Evolutionary conservation across 2,888 invertebrate genomes (phyloP), one percentile per base, ranked within the genome.

Genomic region (Selenia dentaria): DNA sequence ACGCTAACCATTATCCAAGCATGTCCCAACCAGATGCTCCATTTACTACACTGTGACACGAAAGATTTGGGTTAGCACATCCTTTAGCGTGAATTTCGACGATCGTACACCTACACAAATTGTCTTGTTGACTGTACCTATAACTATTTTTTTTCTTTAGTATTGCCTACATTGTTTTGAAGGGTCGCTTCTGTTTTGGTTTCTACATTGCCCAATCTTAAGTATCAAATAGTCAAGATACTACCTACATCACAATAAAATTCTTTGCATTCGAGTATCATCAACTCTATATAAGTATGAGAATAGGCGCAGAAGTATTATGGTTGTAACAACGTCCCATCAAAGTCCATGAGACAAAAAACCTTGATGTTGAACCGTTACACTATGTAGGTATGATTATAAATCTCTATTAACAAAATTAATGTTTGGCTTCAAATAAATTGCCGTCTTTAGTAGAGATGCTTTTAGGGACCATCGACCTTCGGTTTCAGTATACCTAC

Each of bases 21-120:
- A 6, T 32, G 32, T 12, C 20, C 25, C 18, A 32, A 26, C 32
- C 18, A 40, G 32, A 10, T 10, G 25, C 1, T 25, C 25, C 10
- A 25, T 9, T 33, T 12, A 25, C 38, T 18, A 20, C 32, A 27
- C 28, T 38, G 53, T 31, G 28, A 38, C 18, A 35, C 14, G 43
- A 41, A 10, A 38, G 40, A 54, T 54, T 54, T 51, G 27, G 48
- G 54, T 54, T 54, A 39, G 37, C 48, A 51, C 48, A 45, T 54
- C 54, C 54, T 54, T 32, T 36, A 26, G 3, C 10, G 28, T 41
- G 25, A 10, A 22, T 22, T 22, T 22, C 22, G 8, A 22, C 22
- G 8, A 8, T 20, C 20, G 6, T 22, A 6, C 6, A 22, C 22
- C 22, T 8, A 22, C 22, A 22, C 22, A 22, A 6, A 6, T 2